Conservation (phyloP, 2,113 vertebrate species). For the Cinclus cinclus region DNA sequence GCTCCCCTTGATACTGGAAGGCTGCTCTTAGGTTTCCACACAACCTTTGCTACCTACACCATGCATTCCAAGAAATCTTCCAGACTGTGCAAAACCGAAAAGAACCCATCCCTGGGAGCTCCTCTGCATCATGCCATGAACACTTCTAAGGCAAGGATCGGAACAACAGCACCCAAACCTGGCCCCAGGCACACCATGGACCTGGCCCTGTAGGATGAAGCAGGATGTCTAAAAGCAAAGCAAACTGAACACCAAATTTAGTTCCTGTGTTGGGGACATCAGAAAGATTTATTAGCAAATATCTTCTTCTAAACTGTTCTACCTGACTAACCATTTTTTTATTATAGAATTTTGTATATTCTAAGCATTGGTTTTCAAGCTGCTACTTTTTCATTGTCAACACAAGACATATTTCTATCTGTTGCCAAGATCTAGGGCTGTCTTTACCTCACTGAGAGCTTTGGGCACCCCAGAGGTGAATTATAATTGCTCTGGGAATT, state of each 20-base stretch:
- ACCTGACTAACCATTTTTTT: not conserved
- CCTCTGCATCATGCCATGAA: rapidly evolving
- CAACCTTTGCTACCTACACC: not conserved
- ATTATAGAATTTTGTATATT: not conserved
- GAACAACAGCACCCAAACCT: not conserved
- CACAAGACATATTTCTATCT: not conserved
- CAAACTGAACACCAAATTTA: not conserved
- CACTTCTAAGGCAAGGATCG: not conserved
- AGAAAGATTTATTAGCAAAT: not conserved
- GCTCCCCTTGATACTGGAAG: not conserved
- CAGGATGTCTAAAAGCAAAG: not conserved
- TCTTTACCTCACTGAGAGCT: not conserved
- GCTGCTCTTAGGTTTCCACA: not conserved
- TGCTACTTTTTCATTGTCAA: not conserved
- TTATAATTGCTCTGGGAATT: not conserved
- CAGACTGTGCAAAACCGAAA: not conserved
- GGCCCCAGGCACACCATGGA: not conserved
- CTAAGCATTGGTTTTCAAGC: not conserved
- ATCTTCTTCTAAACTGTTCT: not conserved
- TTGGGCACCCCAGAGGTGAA: not conserved
- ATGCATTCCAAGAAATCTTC: not conserved
- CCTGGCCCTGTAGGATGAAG: not conserved
- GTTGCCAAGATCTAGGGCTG: not conserved
- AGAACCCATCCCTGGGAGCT: not conserved
- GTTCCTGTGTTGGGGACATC: not conserved